These are phyloP conservation scores for Sarotherodon lohbergeri DNA, from an alignment of 2,113 vertebrate species.

Conservation along the genomic window DNA sequence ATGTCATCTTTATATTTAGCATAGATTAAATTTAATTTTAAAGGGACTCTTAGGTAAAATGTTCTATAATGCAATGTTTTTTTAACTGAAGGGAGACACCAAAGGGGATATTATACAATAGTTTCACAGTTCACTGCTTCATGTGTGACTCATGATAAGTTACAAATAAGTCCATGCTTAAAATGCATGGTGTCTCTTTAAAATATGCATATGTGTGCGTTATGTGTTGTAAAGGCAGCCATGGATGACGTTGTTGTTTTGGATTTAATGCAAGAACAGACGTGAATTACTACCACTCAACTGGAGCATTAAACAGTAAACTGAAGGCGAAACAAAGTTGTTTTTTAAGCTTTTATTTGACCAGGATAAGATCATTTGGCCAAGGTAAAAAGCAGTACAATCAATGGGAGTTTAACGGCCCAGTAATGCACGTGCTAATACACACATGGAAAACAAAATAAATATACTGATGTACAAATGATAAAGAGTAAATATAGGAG, in stretches of 20 bases:
- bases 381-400: background rate
- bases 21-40: background rate
- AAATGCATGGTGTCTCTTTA: background rate
- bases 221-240: background rate
- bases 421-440: background rate
- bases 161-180: background rate
- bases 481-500: background rate
- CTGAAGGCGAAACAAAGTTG: background rate
- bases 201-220: background rate
- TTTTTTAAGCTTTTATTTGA: background rate
- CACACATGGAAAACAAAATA: background rate
- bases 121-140: background rate
- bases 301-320: background rate
- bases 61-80: background rate
- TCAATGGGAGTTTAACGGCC: background rate
- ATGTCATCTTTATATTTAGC: background rate
- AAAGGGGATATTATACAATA: background rate
- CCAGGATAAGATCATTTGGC: background rate
- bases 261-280: background rate
- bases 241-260: background rate
- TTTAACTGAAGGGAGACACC: background rate
- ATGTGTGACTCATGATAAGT: background rate
- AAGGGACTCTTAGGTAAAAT: background rate
- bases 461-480: background rate
- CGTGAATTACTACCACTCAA: background rate